Conservation (phyloP, 2,888 invertebrate species). For the Cordilura impudica region DNA sequence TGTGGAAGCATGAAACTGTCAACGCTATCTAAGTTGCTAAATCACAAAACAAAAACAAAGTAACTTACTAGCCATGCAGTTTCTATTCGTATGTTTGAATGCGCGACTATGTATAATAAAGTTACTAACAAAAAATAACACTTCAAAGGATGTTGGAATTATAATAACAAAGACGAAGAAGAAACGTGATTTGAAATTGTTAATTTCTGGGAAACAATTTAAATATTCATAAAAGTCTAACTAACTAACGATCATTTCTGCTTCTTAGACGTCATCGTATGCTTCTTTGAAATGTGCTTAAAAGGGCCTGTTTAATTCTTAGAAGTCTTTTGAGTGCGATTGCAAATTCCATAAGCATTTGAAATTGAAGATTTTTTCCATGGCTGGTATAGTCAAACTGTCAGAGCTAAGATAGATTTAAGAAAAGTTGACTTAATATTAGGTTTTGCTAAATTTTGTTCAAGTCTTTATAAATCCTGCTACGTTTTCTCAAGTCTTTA, state of each 20-base stretch:
- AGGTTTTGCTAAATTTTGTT: constrained; percentile 27
- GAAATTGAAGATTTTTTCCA: constrained; percentile 18
- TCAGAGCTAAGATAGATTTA: constrained; percentile 45
- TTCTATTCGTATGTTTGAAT: too few relatives aligned
- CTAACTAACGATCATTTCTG: constrained; percentile 38
- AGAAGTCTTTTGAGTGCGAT: constrained; percentile 38
- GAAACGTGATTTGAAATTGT: constrained; percentile 58
- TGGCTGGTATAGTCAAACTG: constrained; percentile 46
- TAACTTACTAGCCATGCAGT: too few relatives aligned
- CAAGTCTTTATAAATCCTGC: constrained; percentile 21
- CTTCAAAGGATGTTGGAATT: background rate
- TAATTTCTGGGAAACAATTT: constrained; percentile 60
- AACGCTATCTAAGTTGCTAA: constrained; percentile 55
- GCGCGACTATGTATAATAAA: too few relatives aligned
- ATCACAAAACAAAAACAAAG: constrained; percentile 28
- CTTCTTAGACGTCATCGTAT: background rate
- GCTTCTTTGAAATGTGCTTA: constrained; percentile 43
- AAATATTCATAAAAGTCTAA: constrained; percentile 55
- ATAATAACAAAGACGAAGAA: background rate
- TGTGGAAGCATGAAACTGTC: constrained; percentile 60
- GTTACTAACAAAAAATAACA: background rate
- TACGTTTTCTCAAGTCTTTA: constrained; percentile 4
- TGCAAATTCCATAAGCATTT: constrained; percentile 33
- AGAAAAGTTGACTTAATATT: constrained; percentile 47
- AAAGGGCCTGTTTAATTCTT: constrained; percentile 45